A percentile compares a stretch with the other conserved stretches of the same genome.
These are phyloP conservation scores for Epirrhoe tristata DNA, from an alignment of 2,888 invertebrate species.

Conservation along the genomic window DNA sequence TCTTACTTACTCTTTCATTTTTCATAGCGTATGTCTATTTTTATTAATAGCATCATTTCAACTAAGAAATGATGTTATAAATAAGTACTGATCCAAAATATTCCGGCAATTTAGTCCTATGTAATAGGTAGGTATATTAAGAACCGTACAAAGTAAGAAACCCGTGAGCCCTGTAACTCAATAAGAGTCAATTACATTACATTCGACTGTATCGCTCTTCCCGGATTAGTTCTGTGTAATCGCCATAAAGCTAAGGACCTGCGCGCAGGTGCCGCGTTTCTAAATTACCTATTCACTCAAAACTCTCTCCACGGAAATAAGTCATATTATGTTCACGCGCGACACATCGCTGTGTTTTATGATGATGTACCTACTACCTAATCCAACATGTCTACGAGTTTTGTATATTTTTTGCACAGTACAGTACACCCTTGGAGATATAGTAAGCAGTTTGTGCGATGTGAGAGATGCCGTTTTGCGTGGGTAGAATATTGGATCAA, in stretches of 20 bases:
- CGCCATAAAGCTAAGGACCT: constrained; percentile 16
- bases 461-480: not conserved
- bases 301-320: constrained; percentile 31
- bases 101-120: too few relatives aligned
- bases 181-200: constrained; percentile 25
- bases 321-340: constrained; percentile 18
- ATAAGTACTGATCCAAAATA: too few relatives aligned
- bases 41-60: too few relatives aligned
- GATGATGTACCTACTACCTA: constrained; percentile 21
- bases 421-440: not conserved
- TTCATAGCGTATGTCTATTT: too few relatives aligned
- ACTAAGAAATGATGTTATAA: too few relatives aligned
- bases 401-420: constrained; percentile 11
- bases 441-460: too few relatives aligned
- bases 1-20: too few relatives aligned
- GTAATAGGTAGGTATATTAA: too few relatives aligned
- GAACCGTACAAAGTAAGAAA: not conserved
- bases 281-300: constrained; percentile 36
- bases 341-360: constrained; percentile 23
- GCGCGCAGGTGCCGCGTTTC: constrained; percentile 24
- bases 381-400: constrained; percentile 8
- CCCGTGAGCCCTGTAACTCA: not conserved
- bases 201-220: constrained; percentile 15
- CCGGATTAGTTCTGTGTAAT: constrained; percentile 25
- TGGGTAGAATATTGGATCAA: not conserved